Evolutionary conservation across 2,113 vertebrate genomes (phyloP).

Genomic region (Ardeotis arabs): DNA sequence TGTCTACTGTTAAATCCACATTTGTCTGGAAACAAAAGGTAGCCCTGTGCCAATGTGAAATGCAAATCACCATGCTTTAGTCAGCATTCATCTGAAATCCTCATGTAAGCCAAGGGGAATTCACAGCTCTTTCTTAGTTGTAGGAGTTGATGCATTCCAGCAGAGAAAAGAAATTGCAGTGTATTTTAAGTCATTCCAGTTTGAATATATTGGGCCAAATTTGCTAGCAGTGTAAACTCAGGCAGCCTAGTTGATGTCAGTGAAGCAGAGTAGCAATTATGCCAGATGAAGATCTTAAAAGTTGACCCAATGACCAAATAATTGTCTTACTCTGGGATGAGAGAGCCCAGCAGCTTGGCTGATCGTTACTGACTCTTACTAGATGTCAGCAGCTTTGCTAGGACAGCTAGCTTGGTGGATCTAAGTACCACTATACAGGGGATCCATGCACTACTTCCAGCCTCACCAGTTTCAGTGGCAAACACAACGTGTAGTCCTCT

Average conservation of each 20-base stretch:
- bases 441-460: neutral
- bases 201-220: neutral
- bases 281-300: neutral
- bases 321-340: neutral
- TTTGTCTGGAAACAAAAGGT: conserved; percentile 14
- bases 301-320: neutral
- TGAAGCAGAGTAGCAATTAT: neutral
- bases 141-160: neutral
- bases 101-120: neutral
- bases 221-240: neutral
- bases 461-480: neutral
- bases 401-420: neutral
- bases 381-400: neutral
- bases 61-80: neutral
- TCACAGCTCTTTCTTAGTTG: neutral
- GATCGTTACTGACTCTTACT: neutral
- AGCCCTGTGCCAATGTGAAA: neutral
- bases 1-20: neutral
- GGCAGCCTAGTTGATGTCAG: neutral
- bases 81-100: neutral
- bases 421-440: neutral
- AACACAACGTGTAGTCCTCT: neutral
- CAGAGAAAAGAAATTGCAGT: neutral
- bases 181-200: neutral
- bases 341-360: neutral